Evolutionary conservation across 2,113 vertebrate genomes (phyloP).

Genomic region (Smithornis capensis): DNA sequence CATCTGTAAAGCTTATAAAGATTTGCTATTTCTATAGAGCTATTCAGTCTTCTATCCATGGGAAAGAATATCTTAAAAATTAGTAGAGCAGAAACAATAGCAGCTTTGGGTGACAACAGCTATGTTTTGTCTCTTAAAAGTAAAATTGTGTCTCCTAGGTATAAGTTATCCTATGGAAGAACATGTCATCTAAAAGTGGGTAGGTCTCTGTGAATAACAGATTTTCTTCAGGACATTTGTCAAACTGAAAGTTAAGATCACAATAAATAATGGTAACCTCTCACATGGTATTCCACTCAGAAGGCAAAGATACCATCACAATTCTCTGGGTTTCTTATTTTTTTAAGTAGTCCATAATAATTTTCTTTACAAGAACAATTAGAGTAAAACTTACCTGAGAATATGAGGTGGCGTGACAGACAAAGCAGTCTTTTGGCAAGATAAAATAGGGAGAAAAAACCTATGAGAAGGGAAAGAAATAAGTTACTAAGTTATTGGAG

Average conservation of each 20-base stretch:
- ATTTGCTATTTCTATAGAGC: neutral
- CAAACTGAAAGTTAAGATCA: neutral
- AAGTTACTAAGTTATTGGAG: neutral
- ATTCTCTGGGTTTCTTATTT: neutral
- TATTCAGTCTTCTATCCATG: neutral
- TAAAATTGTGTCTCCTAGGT: neutral
- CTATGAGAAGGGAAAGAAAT: neutral
- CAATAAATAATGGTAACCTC: neutral
- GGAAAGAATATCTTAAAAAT: neutral
- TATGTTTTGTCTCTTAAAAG: neutral
- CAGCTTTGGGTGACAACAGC: neutral
- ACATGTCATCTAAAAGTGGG: neutral
- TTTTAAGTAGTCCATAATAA: accelerated
- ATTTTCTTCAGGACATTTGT: neutral
- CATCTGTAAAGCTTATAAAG: neutral
- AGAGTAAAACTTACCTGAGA: neutral
- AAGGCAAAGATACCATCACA: accelerated
- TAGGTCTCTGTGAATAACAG: neutral
- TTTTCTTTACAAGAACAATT: neutral
- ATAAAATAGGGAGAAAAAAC: neutral
- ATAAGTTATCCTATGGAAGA: neutral
- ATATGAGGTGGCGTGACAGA: neutral
- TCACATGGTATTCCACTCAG: neutral
- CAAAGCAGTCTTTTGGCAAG: neutral
- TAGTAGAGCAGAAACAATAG: neutral